Conservation (phyloP, 2,888 invertebrate genomes). For the Eulithis testata region DNA sequence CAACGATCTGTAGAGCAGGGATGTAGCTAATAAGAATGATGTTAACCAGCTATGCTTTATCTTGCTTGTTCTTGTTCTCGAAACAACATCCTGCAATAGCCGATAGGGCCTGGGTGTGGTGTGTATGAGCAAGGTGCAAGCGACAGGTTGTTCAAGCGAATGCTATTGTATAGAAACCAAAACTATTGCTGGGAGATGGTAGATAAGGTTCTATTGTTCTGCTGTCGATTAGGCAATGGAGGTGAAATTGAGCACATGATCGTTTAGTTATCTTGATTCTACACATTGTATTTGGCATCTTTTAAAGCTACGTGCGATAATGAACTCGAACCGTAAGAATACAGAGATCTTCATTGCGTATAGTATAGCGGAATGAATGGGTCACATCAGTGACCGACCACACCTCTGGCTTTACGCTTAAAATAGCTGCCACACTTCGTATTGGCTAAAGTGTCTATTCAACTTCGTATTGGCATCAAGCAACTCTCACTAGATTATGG, state of each 20-base stretch:
- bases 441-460: not conserved
- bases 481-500: constrained; percentile 2
- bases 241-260: constrained; percentile 17
- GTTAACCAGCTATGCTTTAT: not conserved
- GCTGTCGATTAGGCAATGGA: constrained; percentile 14
- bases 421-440: not conserved
- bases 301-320: not conserved
- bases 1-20: no score
- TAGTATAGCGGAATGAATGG: not conserved
- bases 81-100: constrained; percentile 6
- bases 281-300: not conserved
- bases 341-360: not conserved
- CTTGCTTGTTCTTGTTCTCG: constrained; percentile 5
- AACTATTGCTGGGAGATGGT: constrained; percentile 15
- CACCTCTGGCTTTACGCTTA: not conserved
- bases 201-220: constrained; percentile 21
- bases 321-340: not conserved
- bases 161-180: constrained; percentile 12
- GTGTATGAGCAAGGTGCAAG: constrained; percentile 8
- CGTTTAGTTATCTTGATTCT: not conserved
- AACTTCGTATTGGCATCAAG: not conserved
- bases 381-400: not conserved
- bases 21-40: not conserved
- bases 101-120: not conserved
- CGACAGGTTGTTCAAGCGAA: constrained; percentile 9